Conservation (phyloP, 2,797 vertebrate genomes). For the Cryptoprocta ferox region DNA sequence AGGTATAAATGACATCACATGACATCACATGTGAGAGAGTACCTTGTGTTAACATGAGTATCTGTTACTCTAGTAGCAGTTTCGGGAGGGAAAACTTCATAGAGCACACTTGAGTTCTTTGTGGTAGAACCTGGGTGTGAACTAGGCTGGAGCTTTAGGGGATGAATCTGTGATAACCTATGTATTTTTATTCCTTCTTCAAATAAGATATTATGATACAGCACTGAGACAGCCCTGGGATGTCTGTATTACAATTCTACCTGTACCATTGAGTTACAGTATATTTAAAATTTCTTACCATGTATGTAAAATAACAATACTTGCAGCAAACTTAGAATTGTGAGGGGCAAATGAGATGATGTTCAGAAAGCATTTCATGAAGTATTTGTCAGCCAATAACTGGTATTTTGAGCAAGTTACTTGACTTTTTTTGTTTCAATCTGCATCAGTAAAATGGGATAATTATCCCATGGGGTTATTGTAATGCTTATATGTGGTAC, state of each 20-base stretch:
- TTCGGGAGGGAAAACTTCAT: neutral
- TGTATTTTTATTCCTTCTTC: conserved; percentile 3
- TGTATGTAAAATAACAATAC: neutral
- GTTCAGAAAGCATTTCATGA: neutral
- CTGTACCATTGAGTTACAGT: neutral
- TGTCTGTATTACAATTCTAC: neutral
- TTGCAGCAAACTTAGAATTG: neutral
- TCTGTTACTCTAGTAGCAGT: neutral
- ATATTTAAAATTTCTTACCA: neutral
- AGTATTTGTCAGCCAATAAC: neutral
- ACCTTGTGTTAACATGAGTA: neutral
- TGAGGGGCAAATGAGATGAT: neutral
- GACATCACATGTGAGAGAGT: neutral
- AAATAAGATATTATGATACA: neutral
- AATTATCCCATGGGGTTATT: neutral
- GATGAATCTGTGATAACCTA: neutral
- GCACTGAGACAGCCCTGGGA: neutral
- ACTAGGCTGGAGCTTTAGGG: neutral
- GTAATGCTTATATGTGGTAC: neutral
- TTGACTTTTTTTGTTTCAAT: neutral
- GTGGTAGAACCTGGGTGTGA: neutral
- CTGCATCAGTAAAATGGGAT: neutral
- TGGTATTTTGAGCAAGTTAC: neutral
- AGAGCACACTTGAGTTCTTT: neutral
- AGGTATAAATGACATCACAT: conserved; percentile 9